A percentile compares a stretch with the other conserved stretches of the same genome.
These are phyloP conservation scores for Zaprionus tsacasi DNA, from an alignment of 1,140 invertebrate species.

Conservation along the genomic window DNA sequence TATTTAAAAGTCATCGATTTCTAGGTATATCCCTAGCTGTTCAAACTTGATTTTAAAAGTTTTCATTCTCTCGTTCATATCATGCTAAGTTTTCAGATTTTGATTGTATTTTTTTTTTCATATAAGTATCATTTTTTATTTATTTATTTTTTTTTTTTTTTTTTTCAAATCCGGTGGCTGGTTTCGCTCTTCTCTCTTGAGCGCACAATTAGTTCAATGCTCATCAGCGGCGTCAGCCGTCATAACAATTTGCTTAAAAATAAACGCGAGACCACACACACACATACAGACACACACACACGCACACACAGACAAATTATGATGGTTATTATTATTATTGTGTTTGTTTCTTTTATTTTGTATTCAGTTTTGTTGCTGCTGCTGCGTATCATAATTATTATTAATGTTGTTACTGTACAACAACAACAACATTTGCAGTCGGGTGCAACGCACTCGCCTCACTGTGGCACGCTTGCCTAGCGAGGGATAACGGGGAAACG, in stretches of 20 bases:
- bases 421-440: conserved; percentile 21
- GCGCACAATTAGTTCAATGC: conserved; percentile 80
- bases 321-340: conserved; percentile 45
- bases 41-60: too few relatives aligned
- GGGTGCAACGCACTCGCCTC: conserved; percentile 42
- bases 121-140: conserved; percentile 5
- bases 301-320: conserved; percentile 22
- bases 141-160: not conserved
- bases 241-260: conserved; percentile 72
- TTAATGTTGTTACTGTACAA: conserved; percentile 18
- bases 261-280: conserved; percentile 20
- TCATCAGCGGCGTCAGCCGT: conserved; percentile 50
- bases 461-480: conserved; percentile 67
- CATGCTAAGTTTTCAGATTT: too few relatives aligned
- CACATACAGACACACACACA: conserved; percentile 7
- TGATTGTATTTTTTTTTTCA: too few relatives aligned
- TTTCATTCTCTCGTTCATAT: too few relatives aligned
- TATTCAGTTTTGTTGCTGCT: conserved; percentile 1
- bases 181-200: conserved; percentile 58
- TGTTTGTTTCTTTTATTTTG: conserved; percentile 22
- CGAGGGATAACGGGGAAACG: conserved; percentile 55
- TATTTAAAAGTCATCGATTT: too few relatives aligned
- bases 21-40: too few relatives aligned
- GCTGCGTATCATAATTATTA: conserved; percentile 33
- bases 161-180: conserved; percentile 32